Evolutionary conservation across 2,888 invertebrate species (phyloP).

Genomic region (Matsumyia berberina): DNA sequence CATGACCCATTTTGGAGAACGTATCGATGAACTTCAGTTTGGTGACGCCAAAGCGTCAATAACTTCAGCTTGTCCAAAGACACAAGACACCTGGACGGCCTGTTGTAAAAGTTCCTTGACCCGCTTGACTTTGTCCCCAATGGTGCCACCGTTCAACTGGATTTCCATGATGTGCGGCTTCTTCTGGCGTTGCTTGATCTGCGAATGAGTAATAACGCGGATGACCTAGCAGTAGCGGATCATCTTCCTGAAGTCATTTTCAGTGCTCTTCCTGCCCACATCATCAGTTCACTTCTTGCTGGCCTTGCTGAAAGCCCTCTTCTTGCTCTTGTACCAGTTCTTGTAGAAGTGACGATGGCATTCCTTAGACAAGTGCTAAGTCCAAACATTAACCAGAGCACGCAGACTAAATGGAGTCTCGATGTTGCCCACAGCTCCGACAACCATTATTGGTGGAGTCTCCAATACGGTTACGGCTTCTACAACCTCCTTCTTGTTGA

Average conservation of each 20-base stretch:
- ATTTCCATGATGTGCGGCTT: slow-evolving; percentile 99
- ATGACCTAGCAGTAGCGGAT: slow-evolving; percentile 99
- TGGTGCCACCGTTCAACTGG: slow-evolving; percentile 98
- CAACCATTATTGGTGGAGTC: slow-evolving; percentile 98
- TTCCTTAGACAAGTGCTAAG: slow-evolving; percentile 99
- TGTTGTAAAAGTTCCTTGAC: slow-evolving; percentile 98
- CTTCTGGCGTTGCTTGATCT: slow-evolving; percentile 99
- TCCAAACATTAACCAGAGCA: slow-evolving; percentile 98
- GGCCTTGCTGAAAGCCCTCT: slow-evolving; percentile 99
- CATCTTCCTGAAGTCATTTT: slow-evolving; percentile 98
- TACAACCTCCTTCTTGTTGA: slow-evolving; percentile 99
- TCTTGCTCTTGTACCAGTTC: slow-evolving; percentile 97
- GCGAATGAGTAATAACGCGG: slow-evolving; percentile 98
- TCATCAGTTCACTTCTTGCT: slow-evolving; percentile 99
- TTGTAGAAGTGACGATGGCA: slow-evolving; percentile 96
- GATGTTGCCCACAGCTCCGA: slow-evolving; percentile 99
- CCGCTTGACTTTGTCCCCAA: slow-evolving; percentile 99
- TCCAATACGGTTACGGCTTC: slow-evolving; percentile 99
- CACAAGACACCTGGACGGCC: slow-evolving; percentile 94
- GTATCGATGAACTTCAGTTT: slow-evolving; percentile 99
- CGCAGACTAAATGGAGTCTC: slow-evolving; percentile 99
- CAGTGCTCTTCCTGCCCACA: slow-evolving; percentile 97
- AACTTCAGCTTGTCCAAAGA: slow-evolving; percentile 99
- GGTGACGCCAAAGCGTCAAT: too few species aligned
- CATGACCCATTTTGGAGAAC: slow-evolving; percentile 98